Conservation (phyloP, 2,888 invertebrate species). For the Venusia cambrica region DNA sequence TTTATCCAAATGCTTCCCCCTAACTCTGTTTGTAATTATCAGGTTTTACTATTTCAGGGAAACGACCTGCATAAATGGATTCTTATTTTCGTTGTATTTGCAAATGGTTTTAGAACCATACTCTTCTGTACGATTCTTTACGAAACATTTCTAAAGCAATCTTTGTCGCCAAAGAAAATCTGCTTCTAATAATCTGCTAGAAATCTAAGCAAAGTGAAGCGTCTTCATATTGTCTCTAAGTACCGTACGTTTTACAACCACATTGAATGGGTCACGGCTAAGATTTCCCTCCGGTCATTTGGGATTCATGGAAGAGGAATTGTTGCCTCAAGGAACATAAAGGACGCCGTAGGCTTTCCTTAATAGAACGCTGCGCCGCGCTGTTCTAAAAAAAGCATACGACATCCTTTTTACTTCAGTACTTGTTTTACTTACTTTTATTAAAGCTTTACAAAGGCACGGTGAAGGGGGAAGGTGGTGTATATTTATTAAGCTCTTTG, state of each 20-base stretch:
- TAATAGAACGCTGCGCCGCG: slow-evolving; percentile 64
- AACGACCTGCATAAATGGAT: too few species aligned
- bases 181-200: slow-evolving; percentile 23
- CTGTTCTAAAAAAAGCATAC: slow-evolving; percentile 51
- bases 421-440: slow-evolving; percentile 58
- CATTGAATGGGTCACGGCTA: slow-evolving; percentile 78
- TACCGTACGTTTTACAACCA: slow-evolving; percentile 50
- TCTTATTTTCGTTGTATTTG: too few species aligned
- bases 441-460: slow-evolving; percentile 46
- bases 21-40: too few species aligned
- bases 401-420: slow-evolving; percentile 49
- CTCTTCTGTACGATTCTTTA: too few species aligned
- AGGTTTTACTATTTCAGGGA: too few species aligned
- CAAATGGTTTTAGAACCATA: too few species aligned
- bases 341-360: slow-evolving; percentile 72
- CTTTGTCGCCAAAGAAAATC: slow-evolving; percentile 19
- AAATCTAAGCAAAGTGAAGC: slow-evolving; percentile 20
- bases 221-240: slow-evolving; percentile 33
- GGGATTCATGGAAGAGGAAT: slow-evolving; percentile 78
- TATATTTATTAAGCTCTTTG: slow-evolving; percentile 44
- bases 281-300: slow-evolving; percentile 81
- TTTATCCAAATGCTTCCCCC: too few species aligned
- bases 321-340: slow-evolving; percentile 78
- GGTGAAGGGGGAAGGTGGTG: slow-evolving; percentile 23
- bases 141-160: slow-evolving; percentile 17